These are phyloP conservation scores for Ammospiza nelsoni DNA, from an alignment of 2,113 vertebrate species.

Conservation along the genomic window DNA sequence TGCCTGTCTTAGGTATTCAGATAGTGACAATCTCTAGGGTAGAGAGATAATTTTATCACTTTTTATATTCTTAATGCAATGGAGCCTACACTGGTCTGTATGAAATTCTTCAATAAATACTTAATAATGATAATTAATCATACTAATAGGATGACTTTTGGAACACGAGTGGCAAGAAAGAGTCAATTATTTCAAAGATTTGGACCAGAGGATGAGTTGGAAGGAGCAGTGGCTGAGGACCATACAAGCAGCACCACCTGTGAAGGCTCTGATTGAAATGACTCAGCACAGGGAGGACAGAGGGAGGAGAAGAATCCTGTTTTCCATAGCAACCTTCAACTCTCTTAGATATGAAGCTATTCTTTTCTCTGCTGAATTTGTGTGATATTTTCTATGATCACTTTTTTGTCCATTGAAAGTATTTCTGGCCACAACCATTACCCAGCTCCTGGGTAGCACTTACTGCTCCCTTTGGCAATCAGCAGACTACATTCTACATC, in stretches of 20 bases:
- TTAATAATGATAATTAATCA: conserved; percentile 5
- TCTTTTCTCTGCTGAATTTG: neutral
- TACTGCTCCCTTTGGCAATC: neutral
- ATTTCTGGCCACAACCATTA: neutral
- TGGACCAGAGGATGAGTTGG: neutral
- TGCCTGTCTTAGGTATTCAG: neutral
- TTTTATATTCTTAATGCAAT: neutral
- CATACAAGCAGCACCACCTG: neutral
- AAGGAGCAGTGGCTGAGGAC: neutral
- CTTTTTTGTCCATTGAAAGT: neutral
- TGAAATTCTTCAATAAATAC: neutral
- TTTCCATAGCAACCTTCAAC: conserved; percentile 26
- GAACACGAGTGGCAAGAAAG: neutral
- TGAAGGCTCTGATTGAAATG: neutral
- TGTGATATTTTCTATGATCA: neutral
- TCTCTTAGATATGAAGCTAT: neutral
- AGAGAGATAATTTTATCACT: neutral
- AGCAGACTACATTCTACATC: neutral
- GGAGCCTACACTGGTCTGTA: neutral
- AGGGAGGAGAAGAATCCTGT: neutral
- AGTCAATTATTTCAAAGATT: conserved; percentile 7
- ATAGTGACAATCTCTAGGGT: neutral
- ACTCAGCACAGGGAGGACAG: neutral
- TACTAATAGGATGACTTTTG: neutral
- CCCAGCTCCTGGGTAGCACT: neutral